phyloP scores from a whole-genome alignment of 1,140 invertebrate genomes.

The Notospermus geniculatus region DNA sequence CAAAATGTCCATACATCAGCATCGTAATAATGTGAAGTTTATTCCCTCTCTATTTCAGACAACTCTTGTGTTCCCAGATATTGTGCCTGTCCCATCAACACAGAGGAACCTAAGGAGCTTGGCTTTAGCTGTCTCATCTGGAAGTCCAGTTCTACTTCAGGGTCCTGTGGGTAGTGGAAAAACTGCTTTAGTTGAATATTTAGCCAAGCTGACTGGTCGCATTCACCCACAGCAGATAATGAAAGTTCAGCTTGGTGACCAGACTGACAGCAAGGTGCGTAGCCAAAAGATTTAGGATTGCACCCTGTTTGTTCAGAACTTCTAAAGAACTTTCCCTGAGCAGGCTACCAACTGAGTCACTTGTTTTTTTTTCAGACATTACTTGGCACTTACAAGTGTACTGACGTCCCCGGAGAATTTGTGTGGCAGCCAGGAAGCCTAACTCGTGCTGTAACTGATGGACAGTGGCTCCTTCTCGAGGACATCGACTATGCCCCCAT shows the following conservation, averaged over 20 bases:
- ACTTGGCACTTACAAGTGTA: slow-evolving; percentile 91
- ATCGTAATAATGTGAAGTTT: background rate
- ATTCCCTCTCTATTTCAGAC: slow-evolving; percentile 5
- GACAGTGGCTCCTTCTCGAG: slow-evolving; percentile 92
- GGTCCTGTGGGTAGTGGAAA: slow-evolving; percentile 95
- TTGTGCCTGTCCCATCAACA: slow-evolving; percentile 49
- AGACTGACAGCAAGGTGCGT: slow-evolving; percentile 86
- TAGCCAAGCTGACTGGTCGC: slow-evolving; percentile 76
- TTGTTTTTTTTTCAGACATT: slow-evolving; percentile 64
- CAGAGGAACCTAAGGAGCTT: slow-evolving; percentile 40
- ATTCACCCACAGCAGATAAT: slow-evolving; percentile 57
- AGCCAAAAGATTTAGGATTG: background rate
- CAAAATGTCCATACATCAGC: background rate
- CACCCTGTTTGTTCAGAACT: background rate
- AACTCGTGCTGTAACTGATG: slow-evolving; percentile 75
- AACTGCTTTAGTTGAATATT: slow-evolving; percentile 83
- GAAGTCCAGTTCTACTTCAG: slow-evolving; percentile 73
- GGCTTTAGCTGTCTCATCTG: slow-evolving; percentile 46
- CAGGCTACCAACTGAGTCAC: background rate
- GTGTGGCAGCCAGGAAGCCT: slow-evolving; percentile 85
- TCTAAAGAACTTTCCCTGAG: slow-evolving; percentile 1
- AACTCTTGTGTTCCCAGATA: slow-evolving; percentile 7
- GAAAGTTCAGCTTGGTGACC: slow-evolving; percentile 92
- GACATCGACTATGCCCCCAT: slow-evolving; percentile 91
- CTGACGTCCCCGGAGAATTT: slow-evolving; percentile 95